Base-by-base conservation (phyloP, 2,797 vertebrate species). In the Galago senegalensis region DNA sequence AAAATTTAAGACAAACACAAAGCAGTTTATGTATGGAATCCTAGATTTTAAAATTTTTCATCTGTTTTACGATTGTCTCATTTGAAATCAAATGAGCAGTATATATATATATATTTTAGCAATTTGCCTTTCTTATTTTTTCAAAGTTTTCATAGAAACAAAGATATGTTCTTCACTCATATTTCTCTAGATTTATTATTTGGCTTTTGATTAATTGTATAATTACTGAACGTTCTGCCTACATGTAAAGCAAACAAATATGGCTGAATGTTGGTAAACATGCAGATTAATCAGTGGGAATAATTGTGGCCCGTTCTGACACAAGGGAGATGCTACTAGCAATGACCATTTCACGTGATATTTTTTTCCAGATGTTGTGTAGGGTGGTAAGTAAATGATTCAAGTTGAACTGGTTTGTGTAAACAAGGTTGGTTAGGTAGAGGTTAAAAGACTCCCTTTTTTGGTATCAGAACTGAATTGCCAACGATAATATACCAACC, bases 51-150 rank as follows among this genome's bases (percentile, higher is more conserved):
- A 61, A 58, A 56, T 7, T 29, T 37, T 61, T 72, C 20, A 11
- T 17, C n/a, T 79, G n/a, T 40, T 94, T 92, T 80, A 80, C 10
- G 46, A 9, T 75, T 96, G 43, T 84, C 69, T 92, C 20, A 65
- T 95, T 31, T 61, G 29, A 60, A 83, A 65, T 70, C 53, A 79
- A 73, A 91, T 61, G 11, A 86, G 58, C 0, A 34, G 34, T 34
- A 34, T 34, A 34, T 34, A 34, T 34, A 34, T 34, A 34, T 34
- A 34, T 34, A 34, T 34, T 34, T 34, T 27, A 60, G 29, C 12
- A 29, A 79, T 16, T 70, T 73, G 29, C 2, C 14, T 77, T 53
- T 79, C 58, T 89, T 18, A 3, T 37, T 94, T 92, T 87, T 58
- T 29, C 37, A 53, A 37, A 95, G 16, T 65, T 92, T 81, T 93